Conservation (phyloP, 1,140 invertebrate genomes). For the Drosophila sucinea region DNA sequence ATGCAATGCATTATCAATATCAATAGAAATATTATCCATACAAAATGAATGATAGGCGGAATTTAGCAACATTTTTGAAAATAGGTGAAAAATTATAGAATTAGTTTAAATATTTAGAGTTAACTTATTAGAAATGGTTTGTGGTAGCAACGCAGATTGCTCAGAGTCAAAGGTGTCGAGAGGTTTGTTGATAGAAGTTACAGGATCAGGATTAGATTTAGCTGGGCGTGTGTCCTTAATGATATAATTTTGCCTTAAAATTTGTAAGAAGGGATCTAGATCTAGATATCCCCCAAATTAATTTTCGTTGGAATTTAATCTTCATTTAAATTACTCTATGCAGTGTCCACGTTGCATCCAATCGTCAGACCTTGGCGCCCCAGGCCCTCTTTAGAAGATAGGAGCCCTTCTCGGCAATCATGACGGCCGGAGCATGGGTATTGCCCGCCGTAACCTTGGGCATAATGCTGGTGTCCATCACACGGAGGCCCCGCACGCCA, state of each 20-base stretch:
- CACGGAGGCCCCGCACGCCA: conserved; percentile 84
- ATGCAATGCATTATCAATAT: conserved; percentile 61
- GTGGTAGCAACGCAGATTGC: conserved; percentile 46
- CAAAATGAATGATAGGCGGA: conserved; percentile 57
- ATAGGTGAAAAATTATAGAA: conserved; percentile 37
- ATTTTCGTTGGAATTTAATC: conserved; percentile 43
- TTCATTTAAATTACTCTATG: conserved; percentile 82
- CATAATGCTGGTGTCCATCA: conserved; percentile 87
- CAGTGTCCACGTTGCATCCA: conserved; percentile 82
- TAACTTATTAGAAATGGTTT: conserved; percentile 38
- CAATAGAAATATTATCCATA: conserved; percentile 54
- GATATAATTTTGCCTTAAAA: conserved; percentile 9
- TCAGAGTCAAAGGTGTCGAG: conserved; percentile 33
- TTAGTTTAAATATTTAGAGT: conserved; percentile 31
- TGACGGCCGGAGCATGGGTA: conserved; percentile 86
- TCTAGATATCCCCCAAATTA: conserved; percentile 62
- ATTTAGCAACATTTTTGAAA: conserved; percentile 46
- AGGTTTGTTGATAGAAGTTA: neutral
- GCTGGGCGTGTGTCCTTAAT: conserved; percentile 16
- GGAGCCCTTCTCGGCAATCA: conserved; percentile 88
- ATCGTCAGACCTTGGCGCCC: conserved; percentile 83
- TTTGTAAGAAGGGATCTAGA: conserved; percentile 27
- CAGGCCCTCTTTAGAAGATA: conserved; percentile 88
- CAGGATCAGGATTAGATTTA: neutral
- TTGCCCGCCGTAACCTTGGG: conserved; percentile 87